These are phyloP conservation scores for Pandemis heparana DNA, from an alignment of 2,888 invertebrate species.

Conservation along the genomic window DNA sequence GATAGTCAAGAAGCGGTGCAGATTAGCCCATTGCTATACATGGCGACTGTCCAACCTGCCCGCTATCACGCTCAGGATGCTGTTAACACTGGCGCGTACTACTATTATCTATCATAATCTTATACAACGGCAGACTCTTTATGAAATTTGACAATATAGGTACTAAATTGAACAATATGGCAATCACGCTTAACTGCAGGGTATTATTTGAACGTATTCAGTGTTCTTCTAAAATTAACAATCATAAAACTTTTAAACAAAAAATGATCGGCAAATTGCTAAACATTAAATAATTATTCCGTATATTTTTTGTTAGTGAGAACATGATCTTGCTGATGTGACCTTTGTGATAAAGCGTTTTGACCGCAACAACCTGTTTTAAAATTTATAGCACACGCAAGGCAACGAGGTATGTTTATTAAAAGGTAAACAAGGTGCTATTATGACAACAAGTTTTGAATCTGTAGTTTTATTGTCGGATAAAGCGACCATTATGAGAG, in stretches of 20 bases:
- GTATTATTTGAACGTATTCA: background rate
- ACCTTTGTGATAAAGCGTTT: conserved; percentile 24
- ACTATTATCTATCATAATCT: too few relatives aligned
- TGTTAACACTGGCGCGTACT: too few relatives aligned
- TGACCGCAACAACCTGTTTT: conserved; percentile 31
- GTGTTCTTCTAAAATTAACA: background rate
- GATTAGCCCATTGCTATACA: too few relatives aligned
- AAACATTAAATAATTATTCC: background rate
- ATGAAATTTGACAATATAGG: too few relatives aligned
- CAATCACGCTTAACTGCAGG: too few relatives aligned
- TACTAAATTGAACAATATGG: too few relatives aligned
- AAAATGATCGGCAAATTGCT: background rate
- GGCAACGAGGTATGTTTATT: conserved; percentile 8
- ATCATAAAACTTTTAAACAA: background rate
- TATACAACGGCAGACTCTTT: too few relatives aligned
- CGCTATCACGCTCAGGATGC: too few relatives aligned
- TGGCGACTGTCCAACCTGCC: too few relatives aligned
- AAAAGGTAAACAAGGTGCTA: conserved; percentile 35
- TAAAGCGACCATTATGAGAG: background rate
- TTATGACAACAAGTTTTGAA: conserved; percentile 24
- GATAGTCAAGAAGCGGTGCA: too few relatives aligned
- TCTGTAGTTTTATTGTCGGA: conserved; percentile 6
- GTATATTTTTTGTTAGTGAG: conserved; percentile 17
- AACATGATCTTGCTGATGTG: conserved; percentile 18
- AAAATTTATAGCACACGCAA: conserved; percentile 20